Evolutionary conservation across 2,113 vertebrate genomes (phyloP), one percentile per base, ranked within the genome.

Genomic region (Tretioscincus oriximinensis): DNA sequence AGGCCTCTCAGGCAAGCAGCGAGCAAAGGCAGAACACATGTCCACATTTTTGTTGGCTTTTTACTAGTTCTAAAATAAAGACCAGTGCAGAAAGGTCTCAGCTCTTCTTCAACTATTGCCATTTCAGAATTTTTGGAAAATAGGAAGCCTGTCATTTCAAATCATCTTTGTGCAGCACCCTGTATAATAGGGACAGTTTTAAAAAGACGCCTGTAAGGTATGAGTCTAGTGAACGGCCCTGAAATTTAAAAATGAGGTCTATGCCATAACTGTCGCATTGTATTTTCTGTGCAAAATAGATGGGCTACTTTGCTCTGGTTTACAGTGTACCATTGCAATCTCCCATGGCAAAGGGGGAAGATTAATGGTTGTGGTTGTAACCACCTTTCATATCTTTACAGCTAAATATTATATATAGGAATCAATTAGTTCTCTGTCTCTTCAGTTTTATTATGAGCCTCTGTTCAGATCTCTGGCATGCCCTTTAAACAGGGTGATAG

Each of bases 371-470:
- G 86, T 86, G 91, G 77, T 84, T 92, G 86, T 86, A 86, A 85
- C 86, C 73, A 90, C 80, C 71, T 85, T 90, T 93, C 88, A 69
- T 88, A 88, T 86, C 88, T 93, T 90, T 91, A 88, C 82, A 94
- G 85, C 81, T 88, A 84, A 93, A 91, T 72, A 78, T 92, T 90
- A 93, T 92, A 93, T 94, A 91, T 85, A 93, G 89, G 83, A 90
- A 92, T 89, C 90, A 93, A 90, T 93, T 93, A 92, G 74, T 84
- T 88, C 88, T 91, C 87, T 92, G 90, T 92, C 89, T 93, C 84
- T 88, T 82, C 81, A 85, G 78, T 91, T 90, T 92, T 94, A 91
- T 93, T 93, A 90, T 80, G 78, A 90, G 86, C 47, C 66, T 86
- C 90, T 90, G 78, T 89, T 90, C 87, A 87, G 90, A 81, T 93